Percentiles rank a stretch among this genome's conserved stretches.
phyloP scores from a whole-genome alignment of 2,113 vertebrate genomes.

The Perccottus glenii region DNA sequence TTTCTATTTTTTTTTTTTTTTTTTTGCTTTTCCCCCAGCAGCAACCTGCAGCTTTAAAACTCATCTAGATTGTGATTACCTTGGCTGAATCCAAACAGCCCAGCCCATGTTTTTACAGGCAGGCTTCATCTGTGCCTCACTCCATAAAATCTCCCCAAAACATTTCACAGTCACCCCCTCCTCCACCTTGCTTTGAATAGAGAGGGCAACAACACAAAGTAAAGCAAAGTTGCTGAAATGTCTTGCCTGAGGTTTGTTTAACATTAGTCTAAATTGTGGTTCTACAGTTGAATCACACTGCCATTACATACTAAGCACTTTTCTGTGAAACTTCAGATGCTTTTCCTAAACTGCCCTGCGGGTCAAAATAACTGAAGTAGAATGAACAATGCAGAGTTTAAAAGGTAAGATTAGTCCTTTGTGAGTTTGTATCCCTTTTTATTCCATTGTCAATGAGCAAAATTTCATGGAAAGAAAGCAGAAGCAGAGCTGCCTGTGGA shows the following conservation, averaged over 20 bases:
- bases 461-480: slow-evolving; percentile 10
- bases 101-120: slow-evolving; percentile 57
- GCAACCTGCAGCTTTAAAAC: slow-evolving; percentile 56
- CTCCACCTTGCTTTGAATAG: slow-evolving; percentile 38
- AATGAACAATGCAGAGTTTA: slow-evolving; percentile 16
- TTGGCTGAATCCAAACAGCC: slow-evolving; percentile 54
- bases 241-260: slow-evolving; percentile 24
- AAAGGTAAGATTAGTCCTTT: slow-evolving; percentile 3
- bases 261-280: slow-evolving; percentile 25
- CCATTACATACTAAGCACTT: slow-evolving; percentile 30
- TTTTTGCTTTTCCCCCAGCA: slow-evolving; percentile 27
- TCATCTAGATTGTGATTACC: slow-evolving; percentile 62
- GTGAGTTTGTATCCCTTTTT: neutral
- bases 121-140: slow-evolving; percentile 44
- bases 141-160: slow-evolving; percentile 50
- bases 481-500: slow-evolving; percentile 9
- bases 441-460: slow-evolving; percentile 11
- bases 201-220: neutral
- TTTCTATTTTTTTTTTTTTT: slow-evolving; percentile 9
- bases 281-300: slow-evolving; percentile 17
- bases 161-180: slow-evolving; percentile 21
- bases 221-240: neutral
- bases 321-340: slow-evolving; percentile 7
- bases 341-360: slow-evolving; percentile 15
- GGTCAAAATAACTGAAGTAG: slow-evolving; percentile 29